Base-by-base conservation (phyloP, 2,113 vertebrate species). In the Paramisgurnus dabryanus region DNA sequence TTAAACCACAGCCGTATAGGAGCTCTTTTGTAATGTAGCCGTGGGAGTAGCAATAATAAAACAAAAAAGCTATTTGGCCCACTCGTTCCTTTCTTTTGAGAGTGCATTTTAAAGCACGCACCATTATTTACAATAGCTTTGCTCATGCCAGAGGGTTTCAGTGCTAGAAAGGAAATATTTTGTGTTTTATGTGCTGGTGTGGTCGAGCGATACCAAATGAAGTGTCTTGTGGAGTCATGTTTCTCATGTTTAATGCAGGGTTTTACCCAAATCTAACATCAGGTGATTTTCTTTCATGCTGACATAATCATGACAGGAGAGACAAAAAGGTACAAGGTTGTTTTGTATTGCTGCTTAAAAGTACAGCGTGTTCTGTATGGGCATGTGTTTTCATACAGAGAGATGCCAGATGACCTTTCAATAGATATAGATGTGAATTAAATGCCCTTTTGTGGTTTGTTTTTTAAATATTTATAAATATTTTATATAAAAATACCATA, bases 371-470 rank as follows among this genome's bases (percentile, higher is more conserved):
- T 57, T 17, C 55, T 57, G 13, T 17, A 55, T 55, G 53, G 17
- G 22, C 34, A 8, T 12, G 7, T 7, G 10, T 43, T 45, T 60
- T 69, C 22, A 50, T 50, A 57, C 10, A 9, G 27, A 34, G 22
- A 47, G 18, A 47, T 63, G 40, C 18, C 13, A 61, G 7, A 63
- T 47, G 2, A 27, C 6, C 27, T 63, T 45, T n/a, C 4, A 57
- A 12, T 57, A 15, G 12, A 17, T 63, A 27, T 63, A 11, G 12
- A 63, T 47, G n/a, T 74, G 57, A 22, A 45, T 61, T 47, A 75
- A 63, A 49, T 12, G 57, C 58, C 41, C 41, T 63, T 57, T 63
- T 75, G 72, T 63, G 72, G 72, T 61, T 49, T 63, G 57, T 4
- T 41, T n/a, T n/a, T n/a, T n/a, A n/a, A n/a, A 45, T 15, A 74